A percentile compares a stretch with the other conserved stretches of the same genome.
These are phyloP conservation scores for Griposia aprilina DNA, from an alignment of 2,888 invertebrate species.

Conservation along the genomic window DNA sequence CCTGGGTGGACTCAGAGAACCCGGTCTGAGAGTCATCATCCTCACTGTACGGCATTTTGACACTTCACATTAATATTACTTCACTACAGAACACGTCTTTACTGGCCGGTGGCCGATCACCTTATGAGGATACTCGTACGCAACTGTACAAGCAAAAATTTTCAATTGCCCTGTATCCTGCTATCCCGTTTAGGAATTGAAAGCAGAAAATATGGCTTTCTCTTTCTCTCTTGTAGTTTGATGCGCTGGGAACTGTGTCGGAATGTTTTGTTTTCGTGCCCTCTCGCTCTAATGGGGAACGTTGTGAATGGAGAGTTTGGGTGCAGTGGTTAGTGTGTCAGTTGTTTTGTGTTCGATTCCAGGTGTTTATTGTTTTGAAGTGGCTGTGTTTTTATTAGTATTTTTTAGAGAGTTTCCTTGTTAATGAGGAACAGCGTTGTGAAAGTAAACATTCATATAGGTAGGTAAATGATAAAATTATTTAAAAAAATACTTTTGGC, in stretches of 20 bases:
- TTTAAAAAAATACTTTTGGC: neutral
- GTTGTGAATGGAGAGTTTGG: conserved; percentile 79
- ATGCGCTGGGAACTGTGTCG: conserved; percentile 88
- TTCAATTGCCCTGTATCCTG: conserved; percentile 83
- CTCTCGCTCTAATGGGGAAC: conserved; percentile 84
- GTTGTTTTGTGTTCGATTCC: conserved; percentile 77
- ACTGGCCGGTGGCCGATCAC: conserved; percentile 70
- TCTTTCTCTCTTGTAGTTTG: conserved; percentile 70
- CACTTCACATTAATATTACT: conserved; percentile 48
- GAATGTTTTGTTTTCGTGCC: conserved; percentile 90
- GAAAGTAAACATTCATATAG: neutral
- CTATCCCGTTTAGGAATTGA: conserved; percentile 78
- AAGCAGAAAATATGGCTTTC: conserved; percentile 71
- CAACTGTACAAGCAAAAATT: conserved; percentile 80
- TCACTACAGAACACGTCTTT: conserved; percentile 68
- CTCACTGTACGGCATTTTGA: conserved; percentile 91
- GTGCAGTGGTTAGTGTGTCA: conserved; percentile 70
- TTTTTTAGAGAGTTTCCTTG: conserved; percentile 1
- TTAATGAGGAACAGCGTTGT: neutral
- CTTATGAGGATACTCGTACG: conserved; percentile 75
- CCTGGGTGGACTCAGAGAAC: conserved; percentile 89
- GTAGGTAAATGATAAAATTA: neutral
- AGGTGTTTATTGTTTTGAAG: conserved; percentile 6
- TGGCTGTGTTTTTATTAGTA: neutral
- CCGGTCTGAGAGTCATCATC: conserved; percentile 90